Evolutionary conservation across 2,888 invertebrate genomes (phyloP).

Genomic region (Stenotaenia linearis): DNA sequence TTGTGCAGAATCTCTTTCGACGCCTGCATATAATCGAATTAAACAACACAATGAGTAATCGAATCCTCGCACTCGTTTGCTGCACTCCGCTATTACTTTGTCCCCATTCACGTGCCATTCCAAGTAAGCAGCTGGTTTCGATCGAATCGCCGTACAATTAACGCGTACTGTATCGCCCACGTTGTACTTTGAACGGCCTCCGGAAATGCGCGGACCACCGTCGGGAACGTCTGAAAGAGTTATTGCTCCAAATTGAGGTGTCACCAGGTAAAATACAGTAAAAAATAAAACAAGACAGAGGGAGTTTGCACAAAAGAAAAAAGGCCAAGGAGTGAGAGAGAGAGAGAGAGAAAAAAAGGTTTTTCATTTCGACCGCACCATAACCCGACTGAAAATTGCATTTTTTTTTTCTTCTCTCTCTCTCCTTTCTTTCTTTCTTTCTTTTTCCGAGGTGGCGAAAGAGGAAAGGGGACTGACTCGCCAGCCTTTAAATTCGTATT

Average conservation of each 20-base stretch:
- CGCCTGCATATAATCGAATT: conserved; percentile 45
- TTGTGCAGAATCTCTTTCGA: conserved; percentile 52
- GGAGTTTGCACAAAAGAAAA: neutral
- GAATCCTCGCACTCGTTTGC: neutral
- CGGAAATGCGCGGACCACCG: conserved; percentile 27
- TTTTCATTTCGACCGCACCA: conserved; percentile 2
- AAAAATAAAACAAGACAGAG: neutral
- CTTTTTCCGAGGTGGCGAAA: neutral
- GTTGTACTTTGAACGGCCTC: conserved; percentile 6
- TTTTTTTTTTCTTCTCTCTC: neutral
- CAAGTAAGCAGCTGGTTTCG: conserved; percentile 31
- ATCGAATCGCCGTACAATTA: conserved; percentile 30
- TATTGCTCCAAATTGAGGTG: neutral
- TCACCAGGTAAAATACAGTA: neutral
- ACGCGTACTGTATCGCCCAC: conserved; percentile 28
- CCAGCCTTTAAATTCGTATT: neutral
- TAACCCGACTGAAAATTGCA: conserved; percentile 11
- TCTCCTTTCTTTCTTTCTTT: neutral
- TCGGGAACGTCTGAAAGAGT: conserved; percentile 26
- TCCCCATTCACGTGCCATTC: conserved; percentile 34
- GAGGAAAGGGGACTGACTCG: neutral
- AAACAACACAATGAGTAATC: neutral
- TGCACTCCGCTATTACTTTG: neutral
- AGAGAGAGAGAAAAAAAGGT: neutral
- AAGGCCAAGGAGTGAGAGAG: neutral